Base-by-base conservation (phyloP, 1,140 invertebrate species). In the Cyphomyrmex costatus region DNA sequence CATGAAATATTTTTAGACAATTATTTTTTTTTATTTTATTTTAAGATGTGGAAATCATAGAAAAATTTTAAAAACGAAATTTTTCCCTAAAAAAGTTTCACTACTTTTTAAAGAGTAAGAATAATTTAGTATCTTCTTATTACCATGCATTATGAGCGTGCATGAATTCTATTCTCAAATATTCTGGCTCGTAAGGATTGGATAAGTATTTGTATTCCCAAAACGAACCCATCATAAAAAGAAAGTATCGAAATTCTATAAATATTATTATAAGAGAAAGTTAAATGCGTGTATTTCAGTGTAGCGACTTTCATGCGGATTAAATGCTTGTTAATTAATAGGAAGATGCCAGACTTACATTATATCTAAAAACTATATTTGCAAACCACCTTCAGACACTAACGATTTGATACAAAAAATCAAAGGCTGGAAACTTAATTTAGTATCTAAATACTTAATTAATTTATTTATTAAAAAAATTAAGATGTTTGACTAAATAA, bases 341-440 rank as follows among this genome's bases (percentile, higher is more conserved):
- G 46, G 36, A 82, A 76, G 85, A 87, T 87, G 70, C 83, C 73
- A 85, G 79, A 83, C 79, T 83, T 83, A 74, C 36, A 74, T 83
- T 53, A 8, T 80, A 46, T 73, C 19, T 42, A 82, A 16, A 71
- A 58, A 80, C 4, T 80, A 27, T 33, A 73, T 73, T 33, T 60
- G 8, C 4, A 24, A 53, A 8, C 4, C 36, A 83, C 14, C 27
- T 82, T 74, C 79, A 83, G 79, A 83, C 79, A 49, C 36, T 8
- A 1, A n/a, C 14, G 21, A 14, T 42, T 58, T 36, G 5, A 42
- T 53, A 33, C 8, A 42, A n/a, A 21, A 42, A 56, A 56, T 21
- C 14, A 5, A 27, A 46, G 30, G 10, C 8, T 56, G 0, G 14
- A 36, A 12, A 68, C 4, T 30, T 27, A 51, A 19, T 71, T n/a